phyloP scores from a whole-genome alignment of 2,113 vertebrate species.

The Mormoops blainvillei region DNA sequence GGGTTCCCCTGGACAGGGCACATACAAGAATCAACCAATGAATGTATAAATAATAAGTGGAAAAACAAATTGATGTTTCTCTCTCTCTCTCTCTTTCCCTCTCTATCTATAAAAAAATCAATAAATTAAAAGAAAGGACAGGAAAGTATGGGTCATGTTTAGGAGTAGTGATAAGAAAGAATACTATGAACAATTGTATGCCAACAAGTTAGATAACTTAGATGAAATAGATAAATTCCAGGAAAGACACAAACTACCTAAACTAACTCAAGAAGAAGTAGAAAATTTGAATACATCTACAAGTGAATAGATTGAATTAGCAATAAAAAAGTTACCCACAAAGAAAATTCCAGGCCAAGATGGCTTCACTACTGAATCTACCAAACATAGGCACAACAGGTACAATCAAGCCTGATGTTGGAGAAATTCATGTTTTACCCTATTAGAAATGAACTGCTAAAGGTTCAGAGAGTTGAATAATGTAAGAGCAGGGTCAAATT shows the following conservation, averaged over 20 bases:
- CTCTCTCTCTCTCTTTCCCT: too few relatives aligned
- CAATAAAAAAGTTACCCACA: background rate
- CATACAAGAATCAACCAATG: too few relatives aligned
- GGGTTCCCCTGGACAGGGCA: too few relatives aligned
- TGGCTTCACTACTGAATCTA: background rate
- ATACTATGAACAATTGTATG: background rate
- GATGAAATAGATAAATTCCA: background rate
- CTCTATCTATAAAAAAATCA: too few relatives aligned
- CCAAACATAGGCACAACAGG: background rate
- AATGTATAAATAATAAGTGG: too few relatives aligned
- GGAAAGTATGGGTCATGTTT: background rate
- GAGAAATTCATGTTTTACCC: background rate
- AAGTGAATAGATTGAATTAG: background rate
- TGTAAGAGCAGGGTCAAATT: background rate
- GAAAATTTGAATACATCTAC: background rate
- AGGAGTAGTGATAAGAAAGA: background rate
- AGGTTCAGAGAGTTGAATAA: background rate
- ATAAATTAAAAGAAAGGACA: background rate
- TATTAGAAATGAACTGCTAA: background rate
- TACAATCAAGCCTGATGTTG: background rate
- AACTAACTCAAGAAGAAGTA: background rate
- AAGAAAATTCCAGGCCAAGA: background rate
- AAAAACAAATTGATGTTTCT: too few relatives aligned
- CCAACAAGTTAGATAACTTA: background rate
- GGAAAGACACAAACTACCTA: background rate